Percentiles rank a stretch among this genome's conserved stretches.
Conservation (phyloP, 2,797 vertebrate genomes). For the Strix occidentalis region DNA sequence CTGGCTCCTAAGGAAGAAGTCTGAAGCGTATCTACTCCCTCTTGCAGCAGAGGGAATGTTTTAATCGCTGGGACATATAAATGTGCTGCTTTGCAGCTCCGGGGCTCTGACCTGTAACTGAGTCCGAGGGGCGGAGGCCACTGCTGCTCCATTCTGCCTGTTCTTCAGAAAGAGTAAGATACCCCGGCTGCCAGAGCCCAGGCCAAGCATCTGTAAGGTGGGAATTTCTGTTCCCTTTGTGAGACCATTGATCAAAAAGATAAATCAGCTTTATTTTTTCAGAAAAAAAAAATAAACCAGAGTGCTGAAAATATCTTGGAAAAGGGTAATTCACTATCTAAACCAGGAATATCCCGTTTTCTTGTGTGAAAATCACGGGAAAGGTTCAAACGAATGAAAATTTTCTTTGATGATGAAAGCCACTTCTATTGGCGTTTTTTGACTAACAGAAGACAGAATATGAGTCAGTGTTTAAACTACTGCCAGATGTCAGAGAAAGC, state of each 20-base stretch:
- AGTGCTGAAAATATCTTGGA: not conserved
- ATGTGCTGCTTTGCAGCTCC: not conserved
- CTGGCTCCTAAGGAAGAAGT: not conserved
- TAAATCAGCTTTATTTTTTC: not conserved
- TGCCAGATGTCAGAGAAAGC: not conserved
- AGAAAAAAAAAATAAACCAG: not conserved
- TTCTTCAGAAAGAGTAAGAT: not conserved
- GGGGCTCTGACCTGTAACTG: too few species aligned
- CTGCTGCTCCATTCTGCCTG: accelerated
- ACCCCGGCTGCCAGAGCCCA: not conserved
- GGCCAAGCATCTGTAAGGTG: accelerated
- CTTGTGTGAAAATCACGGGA: not conserved
- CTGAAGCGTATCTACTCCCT: too few species aligned
- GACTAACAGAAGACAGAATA: not conserved
- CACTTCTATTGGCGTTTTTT: not conserved
- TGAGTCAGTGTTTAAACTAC: not conserved
- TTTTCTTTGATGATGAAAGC: not conserved
- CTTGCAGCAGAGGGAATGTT: accelerated
- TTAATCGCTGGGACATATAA: not conserved
- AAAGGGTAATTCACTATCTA: not conserved
- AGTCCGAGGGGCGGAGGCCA: not conserved
- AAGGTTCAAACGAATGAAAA: not conserved
- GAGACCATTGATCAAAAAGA: not conserved
- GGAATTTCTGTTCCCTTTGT: not conserved
- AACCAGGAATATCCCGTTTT: not conserved